Evolutionary conservation across 2,113 vertebrate genomes (phyloP).

Genomic region (Nannobrachium achirus): DNA sequence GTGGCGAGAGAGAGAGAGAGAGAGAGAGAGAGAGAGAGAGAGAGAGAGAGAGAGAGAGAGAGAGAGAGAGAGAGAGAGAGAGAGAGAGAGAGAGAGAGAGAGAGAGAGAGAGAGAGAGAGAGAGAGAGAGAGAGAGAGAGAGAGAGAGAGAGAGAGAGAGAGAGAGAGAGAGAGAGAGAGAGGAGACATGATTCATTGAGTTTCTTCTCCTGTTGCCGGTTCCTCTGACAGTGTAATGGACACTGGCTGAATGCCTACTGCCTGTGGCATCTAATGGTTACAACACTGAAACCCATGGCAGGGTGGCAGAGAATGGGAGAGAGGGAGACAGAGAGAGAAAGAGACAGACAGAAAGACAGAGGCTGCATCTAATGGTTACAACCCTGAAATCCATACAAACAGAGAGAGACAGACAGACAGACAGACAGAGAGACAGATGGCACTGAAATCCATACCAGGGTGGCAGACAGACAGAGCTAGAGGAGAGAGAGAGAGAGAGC

Average conservation of each 20-base stretch:
- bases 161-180: not conserved
- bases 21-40: slow-evolving; percentile 20
- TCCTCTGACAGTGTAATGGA: slow-evolving; percentile 46
- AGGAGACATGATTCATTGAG: slow-evolving; percentile 25
- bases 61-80: slow-evolving; percentile 1
- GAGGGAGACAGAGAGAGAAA: not conserved
- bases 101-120: not conserved
- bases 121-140: not conserved
- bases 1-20: too few species aligned
- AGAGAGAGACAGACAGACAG: not conserved
- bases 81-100: not conserved
- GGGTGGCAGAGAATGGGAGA: not conserved
- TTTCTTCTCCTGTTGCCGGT: slow-evolving; percentile 14
- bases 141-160: not conserved
- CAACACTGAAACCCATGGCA: too few species aligned
- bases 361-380: too few species aligned
- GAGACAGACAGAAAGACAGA: not conserved
- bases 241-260: too few species aligned
- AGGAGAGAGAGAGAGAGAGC: too few species aligned
- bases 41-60: slow-evolving; percentile 4
- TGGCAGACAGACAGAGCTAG: not conserved
- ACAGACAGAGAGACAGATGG: not conserved
- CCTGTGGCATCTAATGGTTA: too few species aligned
- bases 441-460: too few species aligned
- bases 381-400: too few species aligned